Percentiles rank a stretch among this genome's conserved stretches.
Conservation (phyloP, 2,888 invertebrate genomes). For the Seira ritae region DNA sequence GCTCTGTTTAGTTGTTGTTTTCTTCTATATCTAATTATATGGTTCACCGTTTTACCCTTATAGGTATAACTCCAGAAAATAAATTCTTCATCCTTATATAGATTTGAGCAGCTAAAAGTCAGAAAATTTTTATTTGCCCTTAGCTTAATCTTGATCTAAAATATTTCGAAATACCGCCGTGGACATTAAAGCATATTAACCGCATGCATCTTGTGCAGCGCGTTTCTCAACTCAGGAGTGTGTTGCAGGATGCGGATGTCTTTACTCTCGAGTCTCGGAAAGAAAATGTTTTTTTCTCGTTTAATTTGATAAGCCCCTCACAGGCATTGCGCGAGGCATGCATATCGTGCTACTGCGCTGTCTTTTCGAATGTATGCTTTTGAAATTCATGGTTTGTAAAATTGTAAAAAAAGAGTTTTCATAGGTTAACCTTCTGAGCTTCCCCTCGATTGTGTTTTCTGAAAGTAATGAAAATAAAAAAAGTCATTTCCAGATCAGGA, state of each 20-base stretch:
- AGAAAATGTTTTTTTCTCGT: too few species aligned
- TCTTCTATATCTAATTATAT: constrained; percentile 9
- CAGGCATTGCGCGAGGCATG: too few species aligned
- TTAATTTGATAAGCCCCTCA: too few species aligned
- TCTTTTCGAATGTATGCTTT: too few species aligned
- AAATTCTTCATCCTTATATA: constrained; percentile 56
- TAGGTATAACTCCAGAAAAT: background rate
- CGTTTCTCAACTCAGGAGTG: constrained; percentile 28
- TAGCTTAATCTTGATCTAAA: constrained; percentile 57
- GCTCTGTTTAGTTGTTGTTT: too few species aligned
- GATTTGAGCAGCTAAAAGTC: constrained; percentile 19
- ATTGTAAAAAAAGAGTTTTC: too few species aligned
- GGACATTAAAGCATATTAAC: constrained; percentile 52
- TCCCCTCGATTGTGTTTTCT: too few species aligned
- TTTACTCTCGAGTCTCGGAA: background rate
- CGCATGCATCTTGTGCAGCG: constrained; percentile 20
- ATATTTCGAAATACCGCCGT: constrained; percentile 52
- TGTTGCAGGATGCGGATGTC: constrained; percentile 52
- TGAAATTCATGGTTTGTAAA: too few species aligned
- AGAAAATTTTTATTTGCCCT: constrained; percentile 48
- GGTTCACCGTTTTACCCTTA: background rate
- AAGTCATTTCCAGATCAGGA: too few species aligned
- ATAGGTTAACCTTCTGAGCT: too few species aligned
- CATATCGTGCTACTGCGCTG: too few species aligned
- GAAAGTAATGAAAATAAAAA: too few species aligned